Conservation (phyloP, 2,797 vertebrate genomes). For the Mus caroli region DNA sequence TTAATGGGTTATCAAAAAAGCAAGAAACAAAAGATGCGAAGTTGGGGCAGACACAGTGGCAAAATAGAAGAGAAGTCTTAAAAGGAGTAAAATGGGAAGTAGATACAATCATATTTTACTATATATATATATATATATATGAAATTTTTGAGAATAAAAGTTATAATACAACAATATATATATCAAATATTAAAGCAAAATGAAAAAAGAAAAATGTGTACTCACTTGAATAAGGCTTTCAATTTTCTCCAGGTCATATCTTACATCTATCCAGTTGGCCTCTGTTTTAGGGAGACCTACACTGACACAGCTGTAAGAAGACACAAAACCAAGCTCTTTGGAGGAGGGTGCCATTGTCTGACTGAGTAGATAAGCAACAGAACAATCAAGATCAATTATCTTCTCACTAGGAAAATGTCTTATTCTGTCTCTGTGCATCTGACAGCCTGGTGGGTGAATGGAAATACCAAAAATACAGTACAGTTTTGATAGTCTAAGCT, state of each 20-base stretch:
- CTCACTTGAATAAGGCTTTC: slow-evolving; percentile 84
- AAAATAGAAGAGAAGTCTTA: not conserved
- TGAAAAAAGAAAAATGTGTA: not conserved
- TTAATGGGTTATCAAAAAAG: not conserved
- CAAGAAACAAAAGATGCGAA: not conserved
- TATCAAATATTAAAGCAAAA: not conserved
- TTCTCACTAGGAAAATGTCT: not conserved
- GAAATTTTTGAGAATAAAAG: not conserved
- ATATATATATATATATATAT: not conserved
- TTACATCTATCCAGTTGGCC: slow-evolving; percentile 80
- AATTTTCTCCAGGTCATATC: slow-evolving; percentile 83
- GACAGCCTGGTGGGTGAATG: not conserved
- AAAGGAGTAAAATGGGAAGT: not conserved
- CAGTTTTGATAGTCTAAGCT: not conserved
- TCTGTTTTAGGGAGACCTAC: slow-evolving; percentile 85
- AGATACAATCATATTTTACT: not conserved
- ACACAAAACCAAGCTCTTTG: slow-evolving; percentile 37
- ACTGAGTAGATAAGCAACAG: not conserved
- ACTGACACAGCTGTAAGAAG: slow-evolving; percentile 77
- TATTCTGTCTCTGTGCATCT: not conserved
- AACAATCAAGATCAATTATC: not conserved
- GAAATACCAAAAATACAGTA: not conserved
- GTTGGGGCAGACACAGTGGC: too few species aligned
- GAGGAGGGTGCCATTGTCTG: not conserved
- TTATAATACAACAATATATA: not conserved